Percentiles rank a stretch among this genome's conserved stretches.
These are phyloP conservation scores for Esox masquinongy DNA, from an alignment of 2,797 vertebrate species.

Conservation along the genomic window DNA sequence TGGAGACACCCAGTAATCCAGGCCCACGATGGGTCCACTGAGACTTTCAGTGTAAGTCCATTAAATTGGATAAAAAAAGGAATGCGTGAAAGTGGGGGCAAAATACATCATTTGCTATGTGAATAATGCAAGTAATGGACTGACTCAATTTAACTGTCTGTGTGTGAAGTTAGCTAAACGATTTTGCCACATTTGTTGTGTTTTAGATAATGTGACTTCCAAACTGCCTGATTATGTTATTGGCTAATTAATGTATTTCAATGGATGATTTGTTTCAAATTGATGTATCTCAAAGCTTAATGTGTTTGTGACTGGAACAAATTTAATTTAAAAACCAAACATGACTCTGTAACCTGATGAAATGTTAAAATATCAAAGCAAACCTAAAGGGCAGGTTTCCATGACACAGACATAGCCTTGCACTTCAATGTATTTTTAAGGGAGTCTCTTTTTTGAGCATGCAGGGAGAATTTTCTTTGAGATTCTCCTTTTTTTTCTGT, in stretches of 20 bases:
- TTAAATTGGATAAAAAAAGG: slow-evolving; percentile 34
- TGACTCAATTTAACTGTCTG: background rate
- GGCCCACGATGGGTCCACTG: slow-evolving; percentile 33
- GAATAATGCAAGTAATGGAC: background rate
- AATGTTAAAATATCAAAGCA: background rate
- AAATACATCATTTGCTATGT: slow-evolving; percentile 16
- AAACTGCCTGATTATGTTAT: background rate
- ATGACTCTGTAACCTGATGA: background rate
- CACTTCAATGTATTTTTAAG: background rate
- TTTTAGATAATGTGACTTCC: background rate
- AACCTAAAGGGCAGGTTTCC: background rate
- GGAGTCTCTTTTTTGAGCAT: background rate
- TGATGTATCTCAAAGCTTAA: background rate
- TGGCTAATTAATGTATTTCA: background rate
- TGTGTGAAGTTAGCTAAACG: background rate
- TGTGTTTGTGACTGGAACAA: background rate
- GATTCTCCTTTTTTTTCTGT: background rate
- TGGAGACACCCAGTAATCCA: slow-evolving; percentile 45
- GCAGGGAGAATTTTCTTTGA: background rate
- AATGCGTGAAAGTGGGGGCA: background rate
- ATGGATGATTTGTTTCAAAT: background rate
- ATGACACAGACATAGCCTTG: background rate
- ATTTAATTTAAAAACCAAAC: background rate
- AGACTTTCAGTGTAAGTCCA: slow-evolving; percentile 37
- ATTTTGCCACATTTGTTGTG: background rate